Evolutionary conservation across 2,888 invertebrate species (phyloP).

Genomic region (Pseudococcus longispinus): DNA sequence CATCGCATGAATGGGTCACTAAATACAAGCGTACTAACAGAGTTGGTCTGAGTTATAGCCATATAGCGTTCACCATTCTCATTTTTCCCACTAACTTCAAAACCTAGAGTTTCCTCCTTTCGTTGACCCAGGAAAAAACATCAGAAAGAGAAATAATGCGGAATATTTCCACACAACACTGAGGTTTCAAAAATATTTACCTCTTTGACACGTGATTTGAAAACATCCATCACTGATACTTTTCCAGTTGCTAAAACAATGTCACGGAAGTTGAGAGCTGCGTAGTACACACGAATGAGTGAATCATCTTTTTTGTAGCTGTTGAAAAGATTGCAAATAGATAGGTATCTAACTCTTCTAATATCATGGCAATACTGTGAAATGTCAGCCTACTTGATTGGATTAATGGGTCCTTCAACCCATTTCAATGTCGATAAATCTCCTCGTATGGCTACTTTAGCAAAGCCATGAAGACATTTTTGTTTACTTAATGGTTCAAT

Average conservation of each 20-base stretch:
- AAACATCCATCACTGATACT: conserved; percentile 81
- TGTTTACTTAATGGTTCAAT: conserved; percentile 67
- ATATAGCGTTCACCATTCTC: conserved; percentile 63
- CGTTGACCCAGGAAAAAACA: not conserved
- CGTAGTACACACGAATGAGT: conserved; percentile 71
- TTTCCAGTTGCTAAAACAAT: conserved; percentile 93
- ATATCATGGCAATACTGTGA: not conserved
- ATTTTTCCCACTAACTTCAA: conserved; percentile 62
- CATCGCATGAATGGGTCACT: conserved; percentile 66
- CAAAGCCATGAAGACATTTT: conserved; percentile 71
- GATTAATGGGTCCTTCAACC: conserved; percentile 74
- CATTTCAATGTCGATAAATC: conserved; percentile 85
- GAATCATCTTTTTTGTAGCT: not conserved
- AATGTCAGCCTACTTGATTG: conserved; percentile 61
- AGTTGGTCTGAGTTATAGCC: conserved; percentile 62
- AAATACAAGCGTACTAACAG: conserved; percentile 66
- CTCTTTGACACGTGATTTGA: conserved; percentile 70
- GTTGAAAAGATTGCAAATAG: not conserved
- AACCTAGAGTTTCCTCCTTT: not conserved
- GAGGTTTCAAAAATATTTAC: conserved; percentile 64
- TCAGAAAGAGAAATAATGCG: too few relatives aligned
- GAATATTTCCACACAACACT: conserved; percentile 68
- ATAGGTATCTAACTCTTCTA: too few relatives aligned
- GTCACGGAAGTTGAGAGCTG: conserved; percentile 91
- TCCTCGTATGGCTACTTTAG: conserved; percentile 79